Evolutionary conservation across 2,888 invertebrate genomes (phyloP), one percentile per base, ranked within the genome.

Genomic region (Saturnia pavonia): DNA sequence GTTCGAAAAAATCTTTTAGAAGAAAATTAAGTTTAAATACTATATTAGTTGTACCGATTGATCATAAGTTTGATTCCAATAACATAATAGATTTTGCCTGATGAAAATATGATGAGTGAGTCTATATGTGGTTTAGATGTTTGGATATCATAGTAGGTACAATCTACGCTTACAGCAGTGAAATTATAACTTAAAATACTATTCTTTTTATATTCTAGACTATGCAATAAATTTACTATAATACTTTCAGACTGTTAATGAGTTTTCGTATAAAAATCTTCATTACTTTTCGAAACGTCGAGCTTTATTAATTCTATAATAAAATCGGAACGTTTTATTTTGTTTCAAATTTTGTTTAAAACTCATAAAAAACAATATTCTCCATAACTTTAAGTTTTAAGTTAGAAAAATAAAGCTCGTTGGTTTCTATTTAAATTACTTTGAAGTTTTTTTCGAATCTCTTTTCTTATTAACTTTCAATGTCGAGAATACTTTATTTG

Each of bases 191-290:
- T 48, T 48, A 1, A 48, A 48, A 48, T 48, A 48, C 19, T 48
- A 48, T n/a, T 48, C 16, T 0, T 19, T 19, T 34, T 34, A 34
- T 6, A 34, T 6, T 34, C 3, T 34, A 34, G 2, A 34, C 34
- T 4, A 34, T 34, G 34, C 34, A 6, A 34, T 34, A 34, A 2
- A 34, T 34, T 34, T 34, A 6, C 34, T 34, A 34, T 34, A 34
- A 6, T 34, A 34, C 76, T 68, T 74, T 74, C 70, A 72, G 71
- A 79, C 74, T 76, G 75, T 72, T 73, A 71, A 80, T 78, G 78
- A 82, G 84, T 82, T 84, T 83, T 80, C 78, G 78, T 78, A 75
- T 74, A 65, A 65, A 65, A 65, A 40, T 40, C n/a, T 75, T 68
- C 69, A 60, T 54, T 54, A 71, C 69, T 76, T 78, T 72, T 74